These are phyloP conservation scores for Olivierus martensii DNA, from an alignment of 1,140 invertebrate genomes.

Conservation along the genomic window DNA sequence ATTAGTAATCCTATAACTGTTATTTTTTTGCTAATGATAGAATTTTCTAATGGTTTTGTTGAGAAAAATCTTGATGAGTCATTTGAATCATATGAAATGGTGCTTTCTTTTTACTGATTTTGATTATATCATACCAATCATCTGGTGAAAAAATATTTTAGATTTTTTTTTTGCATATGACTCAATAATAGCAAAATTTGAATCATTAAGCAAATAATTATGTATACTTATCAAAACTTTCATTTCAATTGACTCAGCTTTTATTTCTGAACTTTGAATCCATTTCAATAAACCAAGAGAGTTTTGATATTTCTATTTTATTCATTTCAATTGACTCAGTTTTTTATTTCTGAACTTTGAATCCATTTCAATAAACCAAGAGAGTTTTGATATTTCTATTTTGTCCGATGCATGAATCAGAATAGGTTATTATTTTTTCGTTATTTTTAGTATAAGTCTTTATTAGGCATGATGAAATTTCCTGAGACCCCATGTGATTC, in stretches of 20 bases:
- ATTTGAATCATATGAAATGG: too few relatives aligned
- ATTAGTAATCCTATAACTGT: background rate
- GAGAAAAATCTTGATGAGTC: too few relatives aligned
- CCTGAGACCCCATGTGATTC: background rate
- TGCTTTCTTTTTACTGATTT: too few relatives aligned
- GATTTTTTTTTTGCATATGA: background rate
- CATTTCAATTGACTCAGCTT: background rate
- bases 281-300: conserved; percentile 6
- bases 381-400: conserved; percentile 5
- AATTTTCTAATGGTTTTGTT: background rate
- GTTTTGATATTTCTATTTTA: too few relatives aligned
- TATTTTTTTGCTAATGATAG: background rate
- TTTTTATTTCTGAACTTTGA: conserved; percentile 1
- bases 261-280: conserved; percentile 1
- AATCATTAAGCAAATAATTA: conserved; percentile 3
- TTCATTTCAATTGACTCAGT: background rate
- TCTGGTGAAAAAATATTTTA: too few relatives aligned
- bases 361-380: conserved; percentile 4
- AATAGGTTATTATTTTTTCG: conserved; percentile 6
- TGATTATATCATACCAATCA: too few relatives aligned
- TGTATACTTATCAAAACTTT: conserved; percentile 1
- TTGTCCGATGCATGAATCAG: background rate
- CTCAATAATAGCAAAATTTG: background rate
- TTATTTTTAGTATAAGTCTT: background rate
- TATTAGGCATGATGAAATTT: conserved; percentile 7